Percentiles rank a stretch among this genome's conserved stretches.
Conservation (phyloP, 2,888 invertebrate genomes). For the Lepidocyrtinus sp. region DNA sequence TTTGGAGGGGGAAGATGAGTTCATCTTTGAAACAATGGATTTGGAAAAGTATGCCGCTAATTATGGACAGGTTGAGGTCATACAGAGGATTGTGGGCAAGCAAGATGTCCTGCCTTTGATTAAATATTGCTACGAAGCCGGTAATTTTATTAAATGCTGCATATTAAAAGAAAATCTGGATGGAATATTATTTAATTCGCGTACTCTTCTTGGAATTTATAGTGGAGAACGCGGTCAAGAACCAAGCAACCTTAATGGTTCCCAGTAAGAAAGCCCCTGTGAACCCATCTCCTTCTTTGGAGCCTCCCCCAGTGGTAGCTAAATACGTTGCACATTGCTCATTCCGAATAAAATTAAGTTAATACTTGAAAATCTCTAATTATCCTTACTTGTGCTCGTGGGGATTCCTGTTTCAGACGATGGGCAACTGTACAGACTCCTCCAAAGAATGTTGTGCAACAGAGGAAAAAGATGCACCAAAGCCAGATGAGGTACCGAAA, state of each 20-base stretch:
- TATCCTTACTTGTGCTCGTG: background rate
- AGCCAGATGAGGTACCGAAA: too few species aligned
- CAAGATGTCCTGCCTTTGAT: constrained; percentile 24
- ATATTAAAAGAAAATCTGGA: too few species aligned
- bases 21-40: background rate
- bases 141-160: background rate
- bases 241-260: background rate
- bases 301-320: background rate
- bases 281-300: too few species aligned
- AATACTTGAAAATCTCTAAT: background rate
- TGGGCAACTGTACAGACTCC: background rate
- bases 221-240: background rate
- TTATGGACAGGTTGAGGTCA: background rate
- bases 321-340: background rate
- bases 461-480: too few species aligned
- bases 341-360: background rate
- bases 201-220: background rate
- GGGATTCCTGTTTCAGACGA: background rate
- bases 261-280: background rate
- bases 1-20: background rate
- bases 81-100: constrained; percentile 12
- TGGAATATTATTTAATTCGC: too few species aligned
- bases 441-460: too few species aligned
- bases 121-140: constrained; percentile 34
- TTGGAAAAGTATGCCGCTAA: constrained; percentile 12